A percentile compares a stretch with the other conserved stretches of the same genome.
Evolutionary conservation across 2,113 vertebrate genomes (phyloP).

Genomic region (Poecilia latipinna): DNA sequence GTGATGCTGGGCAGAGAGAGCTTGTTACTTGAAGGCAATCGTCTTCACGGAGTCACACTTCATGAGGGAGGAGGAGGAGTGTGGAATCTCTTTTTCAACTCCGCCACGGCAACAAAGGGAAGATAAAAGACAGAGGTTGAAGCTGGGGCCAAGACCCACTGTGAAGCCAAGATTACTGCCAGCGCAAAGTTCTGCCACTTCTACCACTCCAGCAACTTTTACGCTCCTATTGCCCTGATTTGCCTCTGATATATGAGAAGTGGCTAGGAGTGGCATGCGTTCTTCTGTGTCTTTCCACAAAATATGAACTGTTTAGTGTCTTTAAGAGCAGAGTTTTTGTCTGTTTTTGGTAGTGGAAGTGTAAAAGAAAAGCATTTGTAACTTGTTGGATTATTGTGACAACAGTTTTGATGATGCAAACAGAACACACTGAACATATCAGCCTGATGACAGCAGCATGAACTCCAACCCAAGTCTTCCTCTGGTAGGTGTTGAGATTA

Average conservation of each 20-base stretch:
- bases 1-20: conserved; percentile 79
- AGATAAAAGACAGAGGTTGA: conserved; percentile 95
- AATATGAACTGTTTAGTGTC: neutral
- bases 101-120: conserved; percentile 88
- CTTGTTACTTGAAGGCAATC: conserved; percentile 93
- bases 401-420: no score
- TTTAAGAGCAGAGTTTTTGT: no score
- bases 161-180: conserved; percentile 88
- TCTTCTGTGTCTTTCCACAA: neutral
- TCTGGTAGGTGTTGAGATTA: no score
- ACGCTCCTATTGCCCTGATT: conserved; percentile 62
- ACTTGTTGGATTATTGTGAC: no score
- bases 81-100: conserved; percentile 83
- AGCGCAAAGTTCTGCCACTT: conserved; percentile 69
- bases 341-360: no score
- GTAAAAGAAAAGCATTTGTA: no score
- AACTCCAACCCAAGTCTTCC: no score
- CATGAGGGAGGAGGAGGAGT: conserved; percentile 82
- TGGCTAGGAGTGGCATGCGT: conserved; percentile 15
- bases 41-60: conserved; percentile 89
- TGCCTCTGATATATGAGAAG: conserved; percentile 35
- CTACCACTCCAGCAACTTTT: conserved; percentile 64
- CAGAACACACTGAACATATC: no score
- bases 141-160: conserved; percentile 88
- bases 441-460: no score